Percentiles rank a stretch among this genome's conserved stretches.
phyloP scores from a whole-genome alignment of 2,113 vertebrate genomes.

The Coregonus clupeaformis region DNA sequence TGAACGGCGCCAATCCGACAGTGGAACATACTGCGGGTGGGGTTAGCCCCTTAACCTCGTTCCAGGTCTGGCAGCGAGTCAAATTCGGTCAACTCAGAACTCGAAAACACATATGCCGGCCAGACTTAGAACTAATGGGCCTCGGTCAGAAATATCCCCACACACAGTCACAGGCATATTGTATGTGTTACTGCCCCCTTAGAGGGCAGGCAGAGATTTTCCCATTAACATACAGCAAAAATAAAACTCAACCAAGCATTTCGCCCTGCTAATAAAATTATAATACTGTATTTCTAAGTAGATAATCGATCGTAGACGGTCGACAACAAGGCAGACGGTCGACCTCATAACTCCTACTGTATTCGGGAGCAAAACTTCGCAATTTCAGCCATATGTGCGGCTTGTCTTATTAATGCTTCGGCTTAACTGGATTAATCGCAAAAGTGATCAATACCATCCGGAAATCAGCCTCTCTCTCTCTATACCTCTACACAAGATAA shows the following conservation, averaged over 20 bases:
- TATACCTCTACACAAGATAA: constrained; percentile 2
- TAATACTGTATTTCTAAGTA: too few relatives aligned
- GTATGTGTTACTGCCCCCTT: background rate
- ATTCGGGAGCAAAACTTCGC: too few relatives aligned
- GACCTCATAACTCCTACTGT: too few relatives aligned
- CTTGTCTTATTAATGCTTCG: background rate
- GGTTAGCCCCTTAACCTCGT: constrained; percentile 18
- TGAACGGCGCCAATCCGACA: constrained; percentile 14
- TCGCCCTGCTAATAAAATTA: too few relatives aligned
- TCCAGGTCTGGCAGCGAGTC: constrained; percentile 3
- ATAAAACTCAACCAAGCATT: too few relatives aligned
- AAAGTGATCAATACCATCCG: constrained; percentile 17
- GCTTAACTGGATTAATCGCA: constrained; percentile 30
- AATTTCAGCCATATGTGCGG: too few relatives aligned
- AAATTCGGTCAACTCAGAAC: background rate
- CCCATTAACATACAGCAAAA: too few relatives aligned
- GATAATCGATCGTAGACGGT: too few relatives aligned
- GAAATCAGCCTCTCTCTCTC: background rate
- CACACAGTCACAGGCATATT: background rate
- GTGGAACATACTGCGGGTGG: constrained; percentile 13
- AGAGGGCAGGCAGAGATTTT: background rate
- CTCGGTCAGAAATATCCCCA: background rate
- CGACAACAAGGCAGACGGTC: too few relatives aligned
- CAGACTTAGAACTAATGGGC: background rate
- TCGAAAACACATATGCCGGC: background rate